Evolutionary conservation across 2,888 invertebrate species (phyloP).

Genomic region (Ophion obscuratus): DNA sequence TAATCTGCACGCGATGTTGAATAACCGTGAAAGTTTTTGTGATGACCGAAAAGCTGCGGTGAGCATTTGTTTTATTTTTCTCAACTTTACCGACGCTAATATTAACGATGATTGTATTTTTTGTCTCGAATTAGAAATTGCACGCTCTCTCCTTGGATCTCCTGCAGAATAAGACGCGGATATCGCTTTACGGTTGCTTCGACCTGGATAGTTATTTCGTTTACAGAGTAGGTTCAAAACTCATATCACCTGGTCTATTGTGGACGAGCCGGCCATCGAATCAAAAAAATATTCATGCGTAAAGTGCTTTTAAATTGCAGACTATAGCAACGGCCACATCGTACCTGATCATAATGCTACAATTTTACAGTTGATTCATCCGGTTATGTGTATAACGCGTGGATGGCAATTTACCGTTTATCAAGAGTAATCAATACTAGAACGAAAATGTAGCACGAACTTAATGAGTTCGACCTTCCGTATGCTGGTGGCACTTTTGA

Average conservation of each 20-base stretch:
- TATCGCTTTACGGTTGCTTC: conserved; percentile 41
- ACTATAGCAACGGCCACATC: conserved; percentile 7
- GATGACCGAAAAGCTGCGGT: conserved; percentile 24
- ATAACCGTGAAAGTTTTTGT: conserved; percentile 10
- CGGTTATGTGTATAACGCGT: not conserved
- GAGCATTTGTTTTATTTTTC: not conserved
- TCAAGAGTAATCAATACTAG: not conserved
- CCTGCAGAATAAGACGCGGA: conserved; percentile 28
- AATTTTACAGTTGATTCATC: not conserved
- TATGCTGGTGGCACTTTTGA: too few species aligned
- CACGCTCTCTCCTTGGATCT: conserved; percentile 42
- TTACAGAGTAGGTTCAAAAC: conserved; percentile 30
- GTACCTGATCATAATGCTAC: conserved; percentile 39
- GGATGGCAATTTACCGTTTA: not conserved
- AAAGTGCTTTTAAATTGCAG: conserved; percentile 27
- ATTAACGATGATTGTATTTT: not conserved
- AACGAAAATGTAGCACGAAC: not conserved
- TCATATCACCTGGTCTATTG: not conserved
- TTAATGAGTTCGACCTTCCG: not conserved
- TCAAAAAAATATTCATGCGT: not conserved
- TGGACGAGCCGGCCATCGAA: not conserved
- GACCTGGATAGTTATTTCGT: conserved; percentile 38
- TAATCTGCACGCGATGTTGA: conserved; percentile 31
- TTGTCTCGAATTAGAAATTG: conserved; percentile 15
- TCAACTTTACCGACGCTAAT: not conserved